Percentiles rank a stretch among this genome's conserved stretches.
Conservation (phyloP, 35 echinoderm and acorn worm species). For the Diadema setosum region DNA sequence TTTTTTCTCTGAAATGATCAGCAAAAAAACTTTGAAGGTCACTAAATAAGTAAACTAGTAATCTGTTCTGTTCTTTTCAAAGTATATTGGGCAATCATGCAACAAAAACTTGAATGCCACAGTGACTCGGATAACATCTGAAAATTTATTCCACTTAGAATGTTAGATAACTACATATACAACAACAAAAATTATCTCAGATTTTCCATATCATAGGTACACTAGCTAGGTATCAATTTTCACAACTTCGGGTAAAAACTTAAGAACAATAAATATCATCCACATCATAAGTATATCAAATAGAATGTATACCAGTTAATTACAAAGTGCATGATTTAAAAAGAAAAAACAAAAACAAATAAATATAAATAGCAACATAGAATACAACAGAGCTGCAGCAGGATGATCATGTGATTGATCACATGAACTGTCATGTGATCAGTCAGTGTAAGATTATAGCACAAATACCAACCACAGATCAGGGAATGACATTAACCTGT, state of each 20-base stretch:
- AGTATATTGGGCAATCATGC: no score
- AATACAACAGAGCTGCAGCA: no score
- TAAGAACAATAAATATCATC: neutral
- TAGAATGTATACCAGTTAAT: neutral
- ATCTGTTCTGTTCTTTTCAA: no score
- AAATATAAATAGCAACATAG: neutral
- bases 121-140: slow-evolving; percentile 18
- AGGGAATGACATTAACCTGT: no score
- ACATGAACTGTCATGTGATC: no score
- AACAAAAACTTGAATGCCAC: no score
- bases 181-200: slow-evolving; percentile 6
- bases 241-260: neutral
- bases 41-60: no score
- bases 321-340: neutral
- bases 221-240: neutral
- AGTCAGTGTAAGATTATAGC: no score
- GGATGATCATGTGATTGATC: no score
- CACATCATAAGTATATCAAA: neutral
- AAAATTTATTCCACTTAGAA: slow-evolving; percentile 19
- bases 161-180: slow-evolving; percentile 24
- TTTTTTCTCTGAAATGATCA: no score
- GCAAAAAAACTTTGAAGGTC: no score
- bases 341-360: neutral
- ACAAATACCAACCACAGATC: no score
- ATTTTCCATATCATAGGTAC: neutral